Percentiles rank a stretch among this genome's conserved stretches.
Evolutionary conservation across 2,888 invertebrate genomes (phyloP).

Genomic region (Aleiodes leptofemur): DNA sequence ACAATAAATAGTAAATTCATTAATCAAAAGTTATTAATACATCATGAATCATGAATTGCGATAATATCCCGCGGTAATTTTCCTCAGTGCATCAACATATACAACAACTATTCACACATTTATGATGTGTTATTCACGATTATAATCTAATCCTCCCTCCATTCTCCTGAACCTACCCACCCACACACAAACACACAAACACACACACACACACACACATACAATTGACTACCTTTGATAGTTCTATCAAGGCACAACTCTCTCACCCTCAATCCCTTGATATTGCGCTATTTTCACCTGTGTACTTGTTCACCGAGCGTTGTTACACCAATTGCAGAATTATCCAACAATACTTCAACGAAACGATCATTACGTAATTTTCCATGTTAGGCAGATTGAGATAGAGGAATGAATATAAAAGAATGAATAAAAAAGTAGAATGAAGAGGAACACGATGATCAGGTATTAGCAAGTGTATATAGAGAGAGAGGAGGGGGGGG

Average conservation of each 20-base stretch:
- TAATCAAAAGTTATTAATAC: no score
- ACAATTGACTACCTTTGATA: background rate
- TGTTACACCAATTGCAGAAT: constrained; percentile 3
- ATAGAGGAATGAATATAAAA: background rate
- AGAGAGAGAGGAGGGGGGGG: no score
- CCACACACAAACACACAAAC: no score
- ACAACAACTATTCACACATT: no score
- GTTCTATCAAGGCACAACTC: background rate
- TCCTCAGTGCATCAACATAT: no score
- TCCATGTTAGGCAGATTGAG: background rate
- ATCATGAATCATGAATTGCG: no score
- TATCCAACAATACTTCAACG: constrained; percentile 8
- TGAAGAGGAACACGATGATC: constrained; percentile 5
- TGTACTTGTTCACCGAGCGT: background rate
- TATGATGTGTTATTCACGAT: no score
- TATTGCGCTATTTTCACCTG: background rate
- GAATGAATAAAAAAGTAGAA: background rate
- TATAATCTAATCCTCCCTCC: no score
- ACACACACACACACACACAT: no score
- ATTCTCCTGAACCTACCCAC: no score
- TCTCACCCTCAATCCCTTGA: background rate
- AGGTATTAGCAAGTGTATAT: background rate
- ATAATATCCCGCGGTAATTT: no score
- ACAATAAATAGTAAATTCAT: no score
- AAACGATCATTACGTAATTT: constrained; percentile 21